Conservation (phyloP, 2,797 vertebrate genomes). For the Telmatherina bonti region DNA sequence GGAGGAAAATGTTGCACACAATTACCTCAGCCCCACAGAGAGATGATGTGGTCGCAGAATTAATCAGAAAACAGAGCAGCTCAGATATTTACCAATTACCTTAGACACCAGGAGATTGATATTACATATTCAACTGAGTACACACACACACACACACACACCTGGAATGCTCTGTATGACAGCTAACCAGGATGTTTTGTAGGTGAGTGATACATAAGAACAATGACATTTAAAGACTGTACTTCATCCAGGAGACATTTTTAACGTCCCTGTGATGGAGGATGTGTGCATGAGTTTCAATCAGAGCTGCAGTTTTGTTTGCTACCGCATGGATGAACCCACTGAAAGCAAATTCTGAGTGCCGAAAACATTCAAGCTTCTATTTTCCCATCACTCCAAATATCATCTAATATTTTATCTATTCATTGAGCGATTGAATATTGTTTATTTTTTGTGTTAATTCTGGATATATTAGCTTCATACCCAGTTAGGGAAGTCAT, state of each 20-base stretch:
- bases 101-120: constrained; percentile 21
- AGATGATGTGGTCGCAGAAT: constrained; percentile 32
- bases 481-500: constrained; percentile 33
- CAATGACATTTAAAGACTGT: constrained; percentile 42
- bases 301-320: constrained; percentile 46
- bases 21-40: constrained; percentile 45
- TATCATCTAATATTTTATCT: constrained; percentile 39
- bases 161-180: constrained; percentile 32
- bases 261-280: constrained; percentile 28
- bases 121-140: constrained; percentile 23
- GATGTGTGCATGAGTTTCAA: constrained; percentile 21
- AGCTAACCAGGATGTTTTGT: not conserved
- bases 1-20: constrained; percentile 40
- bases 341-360: constrained; percentile 34
- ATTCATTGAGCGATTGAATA: constrained; percentile 39
- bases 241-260: constrained; percentile 32
- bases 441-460: constrained; percentile 39
- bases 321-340: constrained; percentile 36
- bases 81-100: constrained; percentile 28
- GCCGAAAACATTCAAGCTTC: constrained; percentile 33
- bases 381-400: constrained; percentile 51
- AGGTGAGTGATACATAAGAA: constrained; percentile 34
- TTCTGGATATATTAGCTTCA: constrained; percentile 35
- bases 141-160: constrained; percentile 24
- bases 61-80: constrained; percentile 39